Base-by-base conservation (phyloP, 2,113 vertebrate species). In the Sarotherodon lohbergeri region DNA sequence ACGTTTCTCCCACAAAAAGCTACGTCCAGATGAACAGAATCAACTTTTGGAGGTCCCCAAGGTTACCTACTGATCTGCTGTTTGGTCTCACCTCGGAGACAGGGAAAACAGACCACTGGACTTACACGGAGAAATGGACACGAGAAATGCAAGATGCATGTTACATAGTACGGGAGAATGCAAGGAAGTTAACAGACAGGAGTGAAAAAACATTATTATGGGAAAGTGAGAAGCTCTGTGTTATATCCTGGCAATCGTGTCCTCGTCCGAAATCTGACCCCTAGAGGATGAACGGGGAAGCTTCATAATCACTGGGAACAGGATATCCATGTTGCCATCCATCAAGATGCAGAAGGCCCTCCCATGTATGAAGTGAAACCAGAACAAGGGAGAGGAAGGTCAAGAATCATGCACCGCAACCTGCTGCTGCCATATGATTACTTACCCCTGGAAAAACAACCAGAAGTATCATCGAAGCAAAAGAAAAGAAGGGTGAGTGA, bases 251-350 rank as follows among this genome's bases (percentile, higher is more conserved):
- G 61, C 2, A 54, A 84, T n/a, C 55, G 16, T 16, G 81, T 73
- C 3, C 56, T 80, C 2, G 8, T 84, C 9, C 10, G 57, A 6
- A 84, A 83, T 5, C 14, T 84, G 56, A 86, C 56, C 5, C 73
- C 36, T 7, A 76, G 84, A 19, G 81, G 76, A 5, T 82, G 63
- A 5, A 55, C 66, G 5, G 84, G 17, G 1, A 89, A 89, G 16
- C 41, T 88, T 7, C 12, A 39, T 7, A 89, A 57, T 16, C 84
- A 84, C n/a, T 92, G 89, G 82, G 85, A 88, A 22, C 84, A 85
- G 1, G 12, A 3, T 19, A 83, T 89, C 9, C 84, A 90, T 59
- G 36, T 19, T 7, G 81, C 80, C 2, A 63, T 71, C 7, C 6
- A 2, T 16, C 81, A 68, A 9, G 63, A 82, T 6, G n/a, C 24